Base-by-base conservation (phyloP, 2,888 invertebrate species). In the Thalpophila matura region DNA sequence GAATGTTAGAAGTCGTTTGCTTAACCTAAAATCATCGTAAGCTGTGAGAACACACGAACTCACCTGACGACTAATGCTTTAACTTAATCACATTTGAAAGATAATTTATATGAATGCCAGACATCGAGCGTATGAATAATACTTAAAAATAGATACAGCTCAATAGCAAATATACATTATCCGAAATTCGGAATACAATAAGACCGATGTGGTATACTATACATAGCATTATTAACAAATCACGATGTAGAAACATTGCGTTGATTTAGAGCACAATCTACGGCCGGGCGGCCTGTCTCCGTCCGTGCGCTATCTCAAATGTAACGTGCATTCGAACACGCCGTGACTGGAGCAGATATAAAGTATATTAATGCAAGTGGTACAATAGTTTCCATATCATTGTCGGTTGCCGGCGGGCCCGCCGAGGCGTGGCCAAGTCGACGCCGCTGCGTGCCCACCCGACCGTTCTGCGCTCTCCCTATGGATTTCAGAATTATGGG, bases 361-460 rank as follows among this genome's bases (percentile, higher is more conserved):
- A 77, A 71, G 56, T 75, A 77, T 78, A 75, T 82, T 77, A 80
- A 79, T 79, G 80, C 77, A 81, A 82, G 77, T 80, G 77, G 78
- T 82, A 87, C 82, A 85, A 88, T 86, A 84, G 85, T 84, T 85
- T 86, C 77, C 84, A 86, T 86, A 84, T 85, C 80, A 82, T 83
- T 83, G 80, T 82, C 75, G 68, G 79, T 62, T 78, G 81, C 78
- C 67, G 72, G 80, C 82, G 83, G 69, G 77, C 74, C 70, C 85
- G 84, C 42, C 88, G 89, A 88, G 86, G 90, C 90, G 87, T 87
- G 86, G 82, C 86, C 80, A 76, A 81, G 73, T 77, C 78, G 78
- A 60, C 74, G 60, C 58, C 77, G 79, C 64, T 40, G 43, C 78
- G 86, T 84, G 87, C 70, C 79, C 86, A 90, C 80, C 89, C 82